Percentiles rank a stretch among this genome's conserved stretches.
These are phyloP conservation scores for Subanguina moxae DNA, from an alignment of 1,140 invertebrate genomes.

Conservation along the genomic window DNA sequence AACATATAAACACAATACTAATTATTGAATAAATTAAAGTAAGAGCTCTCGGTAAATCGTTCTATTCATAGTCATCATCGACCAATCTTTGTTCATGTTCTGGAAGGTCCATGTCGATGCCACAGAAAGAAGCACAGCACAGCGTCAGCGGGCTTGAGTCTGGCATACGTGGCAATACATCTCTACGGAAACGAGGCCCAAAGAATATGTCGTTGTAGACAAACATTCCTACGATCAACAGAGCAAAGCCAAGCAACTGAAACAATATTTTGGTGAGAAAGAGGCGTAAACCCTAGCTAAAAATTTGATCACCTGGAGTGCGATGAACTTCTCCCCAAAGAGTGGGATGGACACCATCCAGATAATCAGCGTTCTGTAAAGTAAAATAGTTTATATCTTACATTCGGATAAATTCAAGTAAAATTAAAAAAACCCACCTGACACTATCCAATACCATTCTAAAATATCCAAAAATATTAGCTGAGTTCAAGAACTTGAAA, in stretches of 20 bases:
- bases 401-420: no score
- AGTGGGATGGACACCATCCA: slow-evolving; percentile 76
- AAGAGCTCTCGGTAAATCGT: slow-evolving; percentile 18
- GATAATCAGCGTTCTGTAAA: slow-evolving; percentile 74
- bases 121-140: slow-evolving; percentile 45
- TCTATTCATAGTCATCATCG: neutral
- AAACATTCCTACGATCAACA: slow-evolving; percentile 48
- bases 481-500: neutral
- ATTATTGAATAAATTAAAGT: slow-evolving; percentile 17
- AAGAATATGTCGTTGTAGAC: slow-evolving; percentile 46
- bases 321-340: slow-evolving; percentile 75
- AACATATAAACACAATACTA: neutral
- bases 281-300: neutral
- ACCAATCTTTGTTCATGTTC: slow-evolving; percentile 19
- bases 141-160: slow-evolving; percentile 25
- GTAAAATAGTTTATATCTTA: no score
- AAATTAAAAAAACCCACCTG: neutral
- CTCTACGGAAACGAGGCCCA: slow-evolving; percentile 36
- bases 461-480: slow-evolving; percentile 1
- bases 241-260: slow-evolving; percentile 43
- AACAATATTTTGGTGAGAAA: slow-evolving; percentile 9
- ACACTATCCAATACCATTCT: slow-evolving; percentile 5
- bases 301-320: slow-evolving; percentile 50
- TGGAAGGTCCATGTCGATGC: slow-evolving; percentile 23
- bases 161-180: slow-evolving; percentile 31